Percentiles rank a stretch among this genome's conserved stretches.
Conservation (phyloP, 2,888 invertebrate genomes). For the Tetrapedia diversipes region DNA sequence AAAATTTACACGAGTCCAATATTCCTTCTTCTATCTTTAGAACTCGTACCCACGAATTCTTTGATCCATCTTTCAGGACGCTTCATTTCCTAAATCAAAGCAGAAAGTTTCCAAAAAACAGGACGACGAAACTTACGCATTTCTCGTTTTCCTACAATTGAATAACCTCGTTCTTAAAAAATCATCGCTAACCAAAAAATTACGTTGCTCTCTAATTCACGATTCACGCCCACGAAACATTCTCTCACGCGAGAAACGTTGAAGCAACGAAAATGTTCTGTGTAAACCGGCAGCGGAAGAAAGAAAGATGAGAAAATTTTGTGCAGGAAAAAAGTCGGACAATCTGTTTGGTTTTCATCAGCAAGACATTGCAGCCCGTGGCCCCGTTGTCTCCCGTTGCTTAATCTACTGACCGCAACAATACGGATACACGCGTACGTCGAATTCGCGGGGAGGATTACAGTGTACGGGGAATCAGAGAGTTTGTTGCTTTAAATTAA, state of each 20-base stretch:
- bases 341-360: conserved; percentile 54
- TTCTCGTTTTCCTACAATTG: no score
- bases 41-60: neutral
- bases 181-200: no score
- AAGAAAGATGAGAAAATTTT: neutral
- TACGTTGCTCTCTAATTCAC: neutral
- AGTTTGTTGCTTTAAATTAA: conserved; percentile 75
- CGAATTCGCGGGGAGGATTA: conserved; percentile 66
- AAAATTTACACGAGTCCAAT: neutral
- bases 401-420: conserved; percentile 44
- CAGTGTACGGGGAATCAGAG: conserved; percentile 56
- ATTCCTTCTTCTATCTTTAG: neutral
- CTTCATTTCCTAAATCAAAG: neutral
- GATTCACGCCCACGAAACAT: neutral
- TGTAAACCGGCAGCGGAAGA: no score
- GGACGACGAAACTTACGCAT: neutral
- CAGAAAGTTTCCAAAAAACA: neutral
- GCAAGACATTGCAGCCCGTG: neutral
- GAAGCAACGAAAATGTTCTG: no score
- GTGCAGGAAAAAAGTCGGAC: neutral
- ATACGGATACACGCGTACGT: conserved; percentile 54
- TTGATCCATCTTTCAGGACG: conserved; percentile 14
- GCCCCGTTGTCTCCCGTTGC: conserved; percentile 1
- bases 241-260: neutral
- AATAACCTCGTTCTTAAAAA: no score